phyloP scores from a whole-genome alignment of 2,888 invertebrate genomes.

The Serrognathus titanus region DNA sequence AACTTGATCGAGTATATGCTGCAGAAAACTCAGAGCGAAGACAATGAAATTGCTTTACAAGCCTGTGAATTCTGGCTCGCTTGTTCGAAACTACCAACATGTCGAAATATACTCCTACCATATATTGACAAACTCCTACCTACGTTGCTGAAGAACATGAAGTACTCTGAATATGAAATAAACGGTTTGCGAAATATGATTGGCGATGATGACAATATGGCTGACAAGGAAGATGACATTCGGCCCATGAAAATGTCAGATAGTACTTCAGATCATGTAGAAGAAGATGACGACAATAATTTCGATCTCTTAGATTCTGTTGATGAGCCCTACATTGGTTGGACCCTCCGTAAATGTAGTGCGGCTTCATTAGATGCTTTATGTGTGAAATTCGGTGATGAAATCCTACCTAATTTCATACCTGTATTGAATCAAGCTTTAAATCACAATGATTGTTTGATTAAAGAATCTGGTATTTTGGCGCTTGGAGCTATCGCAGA shows the following conservation, averaged over 20 bases:
- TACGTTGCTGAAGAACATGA: constrained; percentile 93
- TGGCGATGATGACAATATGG: constrained; percentile 93
- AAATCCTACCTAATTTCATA: constrained; percentile 85
- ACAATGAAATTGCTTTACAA: constrained; percentile 92
- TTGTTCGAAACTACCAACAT: constrained; percentile 88
- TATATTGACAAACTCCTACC: constrained; percentile 85
- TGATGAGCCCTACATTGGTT: constrained; percentile 53
- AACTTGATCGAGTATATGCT: constrained; percentile 98
- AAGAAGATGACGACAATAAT: constrained; percentile 57
- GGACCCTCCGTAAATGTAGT: constrained; percentile 98
- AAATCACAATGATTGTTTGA: constrained; percentile 90
- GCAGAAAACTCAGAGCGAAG: constrained; percentile 84
- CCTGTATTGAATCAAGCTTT: constrained; percentile 95
- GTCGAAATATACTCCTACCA: constrained; percentile 83
- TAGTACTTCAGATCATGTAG: constrained; percentile 53
- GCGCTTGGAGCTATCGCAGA: constrained; percentile 66
- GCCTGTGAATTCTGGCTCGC: constrained; percentile 99
- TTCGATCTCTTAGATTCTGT: constrained; percentile 62
- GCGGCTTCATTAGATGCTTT: constrained; percentile 96
- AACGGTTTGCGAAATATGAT: constrained; percentile 89
- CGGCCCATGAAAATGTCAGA: constrained; percentile 92
- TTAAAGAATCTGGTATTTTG: constrained; percentile 91
- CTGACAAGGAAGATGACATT: constrained; percentile 95
- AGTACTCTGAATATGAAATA: constrained; percentile 95
- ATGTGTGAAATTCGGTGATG: constrained; percentile 94